A percentile compares a stretch with the other conserved stretches of the same genome.
Conservation (phyloP, 2,797 vertebrate species). For the Sebastes minor region DNA sequence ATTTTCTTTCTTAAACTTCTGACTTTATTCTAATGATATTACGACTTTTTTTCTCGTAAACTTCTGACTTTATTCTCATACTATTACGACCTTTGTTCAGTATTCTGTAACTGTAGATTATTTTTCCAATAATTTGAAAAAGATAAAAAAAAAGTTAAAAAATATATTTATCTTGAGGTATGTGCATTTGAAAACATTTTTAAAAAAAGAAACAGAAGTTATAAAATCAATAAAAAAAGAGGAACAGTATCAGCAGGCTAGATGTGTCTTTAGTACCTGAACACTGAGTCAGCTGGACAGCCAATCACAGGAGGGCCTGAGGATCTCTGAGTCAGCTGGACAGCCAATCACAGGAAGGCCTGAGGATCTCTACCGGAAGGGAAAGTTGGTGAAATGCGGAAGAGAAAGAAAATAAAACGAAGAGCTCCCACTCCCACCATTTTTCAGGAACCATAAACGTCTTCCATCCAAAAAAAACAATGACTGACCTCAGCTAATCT, state of each 20-base stretch:
- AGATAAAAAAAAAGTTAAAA: not conserved
- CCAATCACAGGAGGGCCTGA: conserved; percentile 44
- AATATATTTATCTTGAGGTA: not conserved
- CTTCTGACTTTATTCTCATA: no score
- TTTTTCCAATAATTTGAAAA: conserved; percentile 10
- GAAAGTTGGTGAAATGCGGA: conserved; percentile 68
- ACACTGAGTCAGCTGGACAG: not conserved
- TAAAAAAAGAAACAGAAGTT: conserved; percentile 14
- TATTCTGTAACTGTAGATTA: not conserved
- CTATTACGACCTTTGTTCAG: not conserved
- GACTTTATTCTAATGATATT: no score
- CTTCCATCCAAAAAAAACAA: not conserved
- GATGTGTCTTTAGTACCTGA: conserved; percentile 10
- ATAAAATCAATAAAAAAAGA: conserved; percentile 28
- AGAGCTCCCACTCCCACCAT: conserved; percentile 38
- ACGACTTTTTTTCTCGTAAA: accelerated
- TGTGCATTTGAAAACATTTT: conserved; percentile 10
- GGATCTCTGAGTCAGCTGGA: not conserved
- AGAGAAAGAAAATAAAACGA: not conserved
- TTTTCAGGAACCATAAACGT: not conserved
- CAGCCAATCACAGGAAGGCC: conserved; percentile 49
- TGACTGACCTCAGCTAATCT: no score
- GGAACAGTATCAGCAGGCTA: not conserved
- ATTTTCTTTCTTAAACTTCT: no score
- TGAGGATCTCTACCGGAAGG: conserved; percentile 28